Evolutionary conservation across 53 echinoderm and acorn worm species (phyloP), one percentile per base, ranked within the genome.

Genomic region (Actinopyga echinites): DNA sequence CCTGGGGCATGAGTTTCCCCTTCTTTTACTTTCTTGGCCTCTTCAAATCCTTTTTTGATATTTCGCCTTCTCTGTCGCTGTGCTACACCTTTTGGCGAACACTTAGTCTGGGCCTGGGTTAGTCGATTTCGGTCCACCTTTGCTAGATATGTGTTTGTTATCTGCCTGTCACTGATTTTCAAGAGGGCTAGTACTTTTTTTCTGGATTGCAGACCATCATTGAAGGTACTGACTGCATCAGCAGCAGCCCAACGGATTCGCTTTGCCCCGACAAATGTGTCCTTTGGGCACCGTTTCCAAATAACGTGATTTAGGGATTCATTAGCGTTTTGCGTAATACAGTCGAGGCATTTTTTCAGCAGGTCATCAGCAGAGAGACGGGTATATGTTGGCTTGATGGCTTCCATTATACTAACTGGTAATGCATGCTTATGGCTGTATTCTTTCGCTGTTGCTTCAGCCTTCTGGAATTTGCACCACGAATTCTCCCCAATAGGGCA

Each of bases 31-130:
- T 64, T 61, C 12, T 82, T 23, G 25, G 59, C 57, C 57, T 82
- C 82, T 38, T 82, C 82, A 65, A 82, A 82, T 65, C 82, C 82
- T 38, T 82, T 64, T 60, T 61, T 75, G 53, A 75, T 75, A 30
- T 75, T 75, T 24, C 75, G 75, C 22, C 24, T 0, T 22, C 31
- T 59, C 36, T 82, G 59, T 44, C 65, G 0, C 34, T 24, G 38
- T 28, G 34, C 15, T 12, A 60, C 36, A 12, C 82, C 82, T 82
- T 37, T 81, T 32, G 24, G 9, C 30, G 75, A 75, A 30, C 25
- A 23, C 75, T 75, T 71, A 4, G 40, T 37, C 42, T 71, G 52
- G 24, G 75, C 75, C 19, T 49, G 49, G 10, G 49, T 29, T 2
- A 75, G 38, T 52, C 75, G 75, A 15, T 49, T 44, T 49, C 53